A percentile compares a stretch with the other conserved stretches of the same genome.
Conservation (phyloP, 2,113 vertebrate genomes). For the Aramus guarauna region DNA sequence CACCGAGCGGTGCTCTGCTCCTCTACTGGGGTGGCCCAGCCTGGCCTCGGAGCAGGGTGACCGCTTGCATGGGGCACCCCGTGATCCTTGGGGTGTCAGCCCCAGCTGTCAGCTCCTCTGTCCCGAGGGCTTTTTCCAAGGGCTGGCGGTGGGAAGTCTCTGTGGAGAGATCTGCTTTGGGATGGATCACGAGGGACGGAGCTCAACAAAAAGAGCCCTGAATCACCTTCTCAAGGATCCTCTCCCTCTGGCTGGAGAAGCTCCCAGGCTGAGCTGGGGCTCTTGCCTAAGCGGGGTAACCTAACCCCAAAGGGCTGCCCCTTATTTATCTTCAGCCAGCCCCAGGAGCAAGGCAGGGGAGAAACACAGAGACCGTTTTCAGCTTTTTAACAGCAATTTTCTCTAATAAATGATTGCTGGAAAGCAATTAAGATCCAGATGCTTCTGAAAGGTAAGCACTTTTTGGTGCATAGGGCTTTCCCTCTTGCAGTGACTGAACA, state of each 20-base stretch:
- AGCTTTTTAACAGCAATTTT: background rate
- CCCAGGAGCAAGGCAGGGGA: background rate
- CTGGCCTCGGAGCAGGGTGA: background rate
- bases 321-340: background rate
- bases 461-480: background rate
- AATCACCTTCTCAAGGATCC: no score
- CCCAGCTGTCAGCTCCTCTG: background rate
- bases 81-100: background rate
- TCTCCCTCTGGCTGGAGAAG: background rate
- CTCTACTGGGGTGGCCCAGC: background rate
- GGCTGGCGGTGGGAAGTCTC: background rate
- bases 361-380: background rate
- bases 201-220: background rate
- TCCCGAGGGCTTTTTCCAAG: fast-evolving
- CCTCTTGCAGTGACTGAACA: background rate
- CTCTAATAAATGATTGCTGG: background rate
- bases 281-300: background rate
- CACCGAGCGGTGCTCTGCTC: background rate
- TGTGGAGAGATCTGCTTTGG: background rate
- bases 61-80: background rate
- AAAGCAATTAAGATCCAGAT: background rate
- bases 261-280: background rate
- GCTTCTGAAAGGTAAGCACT: background rate
- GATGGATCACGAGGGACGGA: background rate
- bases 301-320: background rate